Percentiles rank a stretch among this genome's conserved stretches.
These are phyloP conservation scores for Plebejus argus DNA, from an alignment of 2,888 invertebrate genomes.

Conservation along the genomic window DNA sequence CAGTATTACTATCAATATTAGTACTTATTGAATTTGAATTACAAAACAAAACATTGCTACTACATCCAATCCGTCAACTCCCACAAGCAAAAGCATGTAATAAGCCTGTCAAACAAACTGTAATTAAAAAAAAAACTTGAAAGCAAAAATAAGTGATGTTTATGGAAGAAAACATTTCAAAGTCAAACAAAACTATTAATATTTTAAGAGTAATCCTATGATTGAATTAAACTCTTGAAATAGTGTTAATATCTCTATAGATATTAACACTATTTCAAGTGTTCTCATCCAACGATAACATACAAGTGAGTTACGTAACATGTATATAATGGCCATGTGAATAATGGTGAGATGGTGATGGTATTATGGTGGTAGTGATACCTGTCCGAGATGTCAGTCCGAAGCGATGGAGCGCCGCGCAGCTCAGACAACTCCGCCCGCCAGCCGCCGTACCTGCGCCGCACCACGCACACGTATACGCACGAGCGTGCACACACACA, in stretches of 20 bases:
- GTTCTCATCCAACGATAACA: neutral
- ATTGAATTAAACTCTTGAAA: no score
- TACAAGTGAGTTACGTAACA: neutral
- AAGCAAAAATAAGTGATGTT: neutral
- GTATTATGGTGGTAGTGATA: conserved; percentile 12
- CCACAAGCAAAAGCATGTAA: conserved; percentile 12
- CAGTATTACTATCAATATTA: no score
- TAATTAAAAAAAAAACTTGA: neutral
- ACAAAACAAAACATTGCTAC: conserved; percentile 7
- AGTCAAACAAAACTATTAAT: neutral
- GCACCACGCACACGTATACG: conserved; percentile 35
- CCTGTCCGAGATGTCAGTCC: conserved; percentile 21
- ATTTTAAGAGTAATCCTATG: neutral
- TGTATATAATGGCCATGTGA: neutral
- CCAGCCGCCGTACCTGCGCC: conserved; percentile 47
- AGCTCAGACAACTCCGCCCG: conserved; percentile 45
- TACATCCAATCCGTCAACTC: neutral
- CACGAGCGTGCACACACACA: conserved; percentile 23
- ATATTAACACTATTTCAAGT: neutral
- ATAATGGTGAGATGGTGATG: neutral
- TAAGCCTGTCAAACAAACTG: neutral
- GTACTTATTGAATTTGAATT: no score
- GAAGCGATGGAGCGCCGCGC: conserved; percentile 53
- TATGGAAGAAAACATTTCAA: neutral
- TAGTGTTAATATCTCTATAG: no score